Conservation (phyloP, 2,113 vertebrate genomes). For the Genyomyrus donnyi region DNA sequence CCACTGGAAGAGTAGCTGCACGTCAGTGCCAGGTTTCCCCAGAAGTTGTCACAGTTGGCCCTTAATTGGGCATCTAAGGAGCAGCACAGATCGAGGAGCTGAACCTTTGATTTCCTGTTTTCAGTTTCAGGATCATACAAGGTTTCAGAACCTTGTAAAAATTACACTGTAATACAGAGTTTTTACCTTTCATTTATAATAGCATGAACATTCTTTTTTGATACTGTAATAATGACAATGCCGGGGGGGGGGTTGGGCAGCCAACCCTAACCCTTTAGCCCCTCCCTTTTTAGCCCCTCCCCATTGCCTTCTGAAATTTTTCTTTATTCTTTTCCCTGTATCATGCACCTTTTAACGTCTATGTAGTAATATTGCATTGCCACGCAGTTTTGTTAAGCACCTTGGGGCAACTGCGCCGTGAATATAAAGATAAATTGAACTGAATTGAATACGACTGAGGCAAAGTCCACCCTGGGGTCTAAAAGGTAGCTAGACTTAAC, state of each 20-base stretch:
- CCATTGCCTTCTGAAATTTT: not conserved
- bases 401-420: not conserved
- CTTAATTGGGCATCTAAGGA: not conserved
- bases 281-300: not conserved
- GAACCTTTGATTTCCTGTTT: not conserved
- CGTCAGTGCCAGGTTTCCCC: not conserved
- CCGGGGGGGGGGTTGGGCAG: too few species aligned
- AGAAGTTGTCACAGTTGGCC: not conserved
- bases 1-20: not conserved
- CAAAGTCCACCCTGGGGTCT: conserved; percentile 10
- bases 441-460: conserved; percentile 30
- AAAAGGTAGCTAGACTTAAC: not conserved
- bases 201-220: too few species aligned
- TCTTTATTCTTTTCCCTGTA: not conserved
- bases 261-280: not conserved
- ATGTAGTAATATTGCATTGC: not conserved
- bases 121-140: not conserved
- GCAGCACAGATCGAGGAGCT: not conserved
- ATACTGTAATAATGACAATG: too few species aligned
- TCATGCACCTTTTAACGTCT: not conserved
- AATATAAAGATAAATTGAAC: conserved; percentile 28
- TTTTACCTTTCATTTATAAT: too few species aligned
- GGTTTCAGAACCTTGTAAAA: too few species aligned
- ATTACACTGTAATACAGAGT: too few species aligned
- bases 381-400: not conserved